Evolutionary conservation across 1,140 invertebrate genomes (phyloP), one percentile per base, ranked within the genome.

Genomic region (Pseudomyrmex gracilis): DNA sequence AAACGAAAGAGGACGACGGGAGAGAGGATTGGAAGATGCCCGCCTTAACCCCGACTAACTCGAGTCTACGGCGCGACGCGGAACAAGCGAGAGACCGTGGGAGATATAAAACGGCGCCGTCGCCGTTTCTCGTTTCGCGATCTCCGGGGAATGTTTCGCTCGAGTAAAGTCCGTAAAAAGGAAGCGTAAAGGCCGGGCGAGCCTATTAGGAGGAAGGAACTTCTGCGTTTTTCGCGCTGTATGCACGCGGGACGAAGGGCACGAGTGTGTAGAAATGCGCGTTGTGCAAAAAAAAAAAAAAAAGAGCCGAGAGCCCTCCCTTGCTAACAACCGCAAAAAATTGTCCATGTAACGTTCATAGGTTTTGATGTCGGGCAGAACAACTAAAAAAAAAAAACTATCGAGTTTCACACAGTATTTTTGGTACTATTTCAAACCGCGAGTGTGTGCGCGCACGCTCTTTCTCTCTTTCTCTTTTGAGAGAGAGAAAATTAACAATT

Each of bases 121-220:
- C 63, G 43, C 15, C 49, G 63, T 57, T 82, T 76, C 73, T 61
- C 85, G 51, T 34, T 57, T 64, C 67, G 67, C 83, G 70, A 76
- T 82, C 87, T 67, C 84, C 49, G 10, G 87, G 87, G 87, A 85
- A 84, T 76, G 76, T 88, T 88, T 82, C 73, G 74, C 70, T 58
- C 43, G 87, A 83, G 78, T 88, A 89, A 86, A 89, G 87, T 88
- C 84, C 66, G 47, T 66, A 82, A 84, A 84, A 70, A 67, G 53
- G 71, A 78, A 61, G 66, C 51, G 71, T 73, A 87, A 84, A 87
- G 67, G 64, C 61, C 67, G 34, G 73, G 49, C 85, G 82, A 67
- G 53, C 74, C 85, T 87, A 87, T 87, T 87, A 87, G 70, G 47
- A 68, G 17, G 66, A 47, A 71, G 61, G 51, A 73, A 77, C 80